Evolutionary conservation across 2,797 vertebrate genomes (phyloP).

Genomic region (Pelochelys cantorii): DNA sequence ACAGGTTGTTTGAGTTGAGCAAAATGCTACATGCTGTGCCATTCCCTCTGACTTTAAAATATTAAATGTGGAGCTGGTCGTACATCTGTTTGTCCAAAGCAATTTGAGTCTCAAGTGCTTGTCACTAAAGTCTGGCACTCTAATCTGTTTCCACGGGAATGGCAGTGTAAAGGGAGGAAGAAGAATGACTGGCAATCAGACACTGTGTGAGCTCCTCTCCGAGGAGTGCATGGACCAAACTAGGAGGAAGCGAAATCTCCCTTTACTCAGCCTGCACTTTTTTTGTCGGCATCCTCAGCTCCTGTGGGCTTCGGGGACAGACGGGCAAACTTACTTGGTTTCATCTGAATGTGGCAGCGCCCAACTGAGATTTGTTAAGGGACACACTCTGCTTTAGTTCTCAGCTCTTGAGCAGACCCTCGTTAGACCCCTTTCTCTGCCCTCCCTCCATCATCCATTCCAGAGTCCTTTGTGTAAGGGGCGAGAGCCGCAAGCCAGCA

Average conservation of each 20-base stretch:
- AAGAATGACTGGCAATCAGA: not conserved
- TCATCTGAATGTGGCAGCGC: not conserved
- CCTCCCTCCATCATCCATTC: not conserved
- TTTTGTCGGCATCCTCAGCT: not conserved
- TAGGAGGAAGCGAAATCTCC: not conserved
- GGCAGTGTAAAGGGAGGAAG: not conserved
- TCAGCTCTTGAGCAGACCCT: not conserved
- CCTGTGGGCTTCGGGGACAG: not conserved
- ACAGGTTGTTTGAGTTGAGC: fast-evolving
- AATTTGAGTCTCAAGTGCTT: not conserved
- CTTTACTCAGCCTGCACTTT: not conserved
- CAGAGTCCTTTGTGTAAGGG: not conserved
- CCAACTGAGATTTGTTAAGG: not conserved
- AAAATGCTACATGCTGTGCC: not conserved
- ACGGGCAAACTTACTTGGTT: not conserved
- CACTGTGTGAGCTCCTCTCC: not conserved
- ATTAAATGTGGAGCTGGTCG: fast-evolving
- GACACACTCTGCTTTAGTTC: not conserved
- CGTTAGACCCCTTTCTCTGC: not conserved
- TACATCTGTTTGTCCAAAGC: fast-evolving
- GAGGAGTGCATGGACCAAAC: not conserved
- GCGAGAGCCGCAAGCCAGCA: not conserved
- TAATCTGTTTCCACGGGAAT: fast-evolving
- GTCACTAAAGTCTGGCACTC: fast-evolving
- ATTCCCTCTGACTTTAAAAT: fast-evolving